Evolutionary conservation across 2,113 vertebrate species (phyloP), one percentile per base, ranked within the genome.

Genomic region (Pedetes capensis): DNA sequence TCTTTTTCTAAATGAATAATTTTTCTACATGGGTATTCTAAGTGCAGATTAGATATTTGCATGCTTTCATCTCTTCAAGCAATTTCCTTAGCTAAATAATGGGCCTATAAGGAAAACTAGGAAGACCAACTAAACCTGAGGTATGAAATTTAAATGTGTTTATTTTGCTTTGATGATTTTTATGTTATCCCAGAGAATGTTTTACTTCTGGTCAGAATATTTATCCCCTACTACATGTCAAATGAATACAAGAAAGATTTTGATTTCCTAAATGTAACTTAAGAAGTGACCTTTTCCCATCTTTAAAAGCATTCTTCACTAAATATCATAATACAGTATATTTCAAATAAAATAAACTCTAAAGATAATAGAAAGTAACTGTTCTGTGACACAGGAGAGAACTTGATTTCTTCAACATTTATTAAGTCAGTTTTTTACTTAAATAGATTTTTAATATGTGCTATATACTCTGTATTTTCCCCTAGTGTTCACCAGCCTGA

Each of bases 1-100:
- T 89, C 42, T 51, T 93, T 85, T 84, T 71, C 72, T 93, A 79
- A 95, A 63, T 84, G 42, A 93, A 55, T 53, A 61, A 64, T 39
- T 85, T 94, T 93, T 91, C 64, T 87, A 59, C 95, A 64, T 95
- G 42, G 94, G 68, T 96, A 81, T 86, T 86, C n/a, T 72, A 82
- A 18, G 16, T 55, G 6, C 42, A 93, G 39, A 55, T 37, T 89
- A 79, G 32, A 64, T 25, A 72, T 94, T 90, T 71, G 64, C 20
- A 47, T 95, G 29, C 82, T 76, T 95, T 94, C 34, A 82, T 83
- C 47, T 91, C 95, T 95, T 96, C 57, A 90, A 71, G 61, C 96
- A 89, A 89, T 92, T 85, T 93, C 12, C 78, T 96, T 93, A 88
- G 57, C 27, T 81, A 87, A 93, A 64, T 95, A 94, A 84, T 69